Conservation (phyloP, 2,113 vertebrate species). For the Nerophis ophidion region DNA sequence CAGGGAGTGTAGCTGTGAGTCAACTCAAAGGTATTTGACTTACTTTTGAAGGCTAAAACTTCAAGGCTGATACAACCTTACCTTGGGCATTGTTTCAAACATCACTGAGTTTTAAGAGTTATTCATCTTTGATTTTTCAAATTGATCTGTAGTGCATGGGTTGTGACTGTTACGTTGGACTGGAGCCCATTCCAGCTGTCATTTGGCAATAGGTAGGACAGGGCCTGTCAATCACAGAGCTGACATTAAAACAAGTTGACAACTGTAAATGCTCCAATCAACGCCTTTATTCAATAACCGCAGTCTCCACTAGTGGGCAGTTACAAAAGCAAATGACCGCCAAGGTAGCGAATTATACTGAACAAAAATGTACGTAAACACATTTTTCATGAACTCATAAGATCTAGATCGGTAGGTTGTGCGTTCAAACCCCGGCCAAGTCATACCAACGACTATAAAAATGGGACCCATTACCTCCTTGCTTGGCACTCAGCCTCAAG, state of each 20-base stretch:
- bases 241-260: neutral
- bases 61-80: neutral
- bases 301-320: too few species aligned
- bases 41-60: neutral
- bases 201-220: neutral
- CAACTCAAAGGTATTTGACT: slow-evolving; percentile 15
- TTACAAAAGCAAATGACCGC: too few species aligned
- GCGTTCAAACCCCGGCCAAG: too few species aligned
- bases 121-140: neutral
- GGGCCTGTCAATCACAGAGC: neutral
- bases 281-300: too few species aligned
- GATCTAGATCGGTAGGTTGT: too few species aligned
- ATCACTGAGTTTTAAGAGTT: neutral
- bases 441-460: too few species aligned
- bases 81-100: neutral
- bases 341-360: too few species aligned
- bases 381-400: too few species aligned
- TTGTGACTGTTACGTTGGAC: neutral
- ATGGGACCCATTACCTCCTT: too few species aligned
- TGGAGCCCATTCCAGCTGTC: neutral
- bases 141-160: neutral
- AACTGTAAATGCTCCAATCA: neutral
- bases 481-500: too few species aligned
- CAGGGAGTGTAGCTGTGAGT: slow-evolving; percentile 25
- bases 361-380: too few species aligned